Evolutionary conservation across 1,140 invertebrate species (phyloP).

Genomic region (Diabrotica undecimpunctata): DNA sequence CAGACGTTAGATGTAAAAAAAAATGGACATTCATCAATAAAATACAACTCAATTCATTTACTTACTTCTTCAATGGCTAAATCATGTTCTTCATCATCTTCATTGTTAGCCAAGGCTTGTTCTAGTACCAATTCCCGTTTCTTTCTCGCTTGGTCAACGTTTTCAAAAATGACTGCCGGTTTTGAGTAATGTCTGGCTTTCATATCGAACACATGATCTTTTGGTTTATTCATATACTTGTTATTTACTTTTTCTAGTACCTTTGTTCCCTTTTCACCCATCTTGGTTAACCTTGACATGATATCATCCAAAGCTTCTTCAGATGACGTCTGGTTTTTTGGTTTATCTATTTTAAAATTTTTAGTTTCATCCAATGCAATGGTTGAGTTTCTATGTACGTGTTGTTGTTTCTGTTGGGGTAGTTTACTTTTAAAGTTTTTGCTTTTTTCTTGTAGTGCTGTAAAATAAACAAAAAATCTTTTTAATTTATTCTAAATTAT

Average conservation of each 20-base stretch:
- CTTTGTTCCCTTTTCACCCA: conserved; percentile 54
- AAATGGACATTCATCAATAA: too few species aligned
- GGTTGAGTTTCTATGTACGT: conserved; percentile 42
- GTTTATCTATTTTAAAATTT: conserved; percentile 36
- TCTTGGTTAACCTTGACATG: conserved; percentile 52
- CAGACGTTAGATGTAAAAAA: too few species aligned
- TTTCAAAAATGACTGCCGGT: conserved; percentile 36
- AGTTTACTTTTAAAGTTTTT: conserved; percentile 20
- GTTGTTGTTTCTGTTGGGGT: conserved; percentile 9
- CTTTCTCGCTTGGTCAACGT: conserved; percentile 35
- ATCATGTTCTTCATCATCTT: conserved; percentile 59
- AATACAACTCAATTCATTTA: not conserved
- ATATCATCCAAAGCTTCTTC: conserved; percentile 59
- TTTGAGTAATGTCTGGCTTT: conserved; percentile 41
- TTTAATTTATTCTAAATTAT: too few species aligned
- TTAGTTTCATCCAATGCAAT: conserved; percentile 36
- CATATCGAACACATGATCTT: conserved; percentile 25
- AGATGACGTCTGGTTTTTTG: conserved; percentile 44
- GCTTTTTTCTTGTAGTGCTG: conserved; percentile 27
- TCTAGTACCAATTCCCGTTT: conserved; percentile 46
- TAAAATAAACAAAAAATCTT: not conserved
- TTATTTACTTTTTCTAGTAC: conserved; percentile 52
- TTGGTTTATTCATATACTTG: conserved; percentile 38
- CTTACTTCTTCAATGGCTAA: conserved; percentile 60
- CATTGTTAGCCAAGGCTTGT: conserved; percentile 50